Conservation (phyloP, 2,888 invertebrate genomes). For the Eupeodes luniger region DNA sequence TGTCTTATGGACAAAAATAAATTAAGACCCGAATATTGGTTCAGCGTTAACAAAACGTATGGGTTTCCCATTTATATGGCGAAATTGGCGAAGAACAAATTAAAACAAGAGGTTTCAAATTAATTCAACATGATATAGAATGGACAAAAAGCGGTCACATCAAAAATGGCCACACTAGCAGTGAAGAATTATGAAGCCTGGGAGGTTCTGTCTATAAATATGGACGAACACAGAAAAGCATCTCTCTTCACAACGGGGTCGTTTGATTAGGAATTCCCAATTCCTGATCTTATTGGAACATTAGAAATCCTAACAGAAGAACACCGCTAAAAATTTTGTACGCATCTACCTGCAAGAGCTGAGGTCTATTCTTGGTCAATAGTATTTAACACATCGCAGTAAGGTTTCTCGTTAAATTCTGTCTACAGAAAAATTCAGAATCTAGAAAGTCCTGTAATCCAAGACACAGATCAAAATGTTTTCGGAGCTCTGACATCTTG, state of each 20-base stretch:
- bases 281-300: conserved; percentile 95
- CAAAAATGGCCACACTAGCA: conserved; percentile 86
- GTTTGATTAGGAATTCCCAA: conserved; percentile 93
- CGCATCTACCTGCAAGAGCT: conserved; percentile 96
- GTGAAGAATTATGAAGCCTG: conserved; percentile 93
- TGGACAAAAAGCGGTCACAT: conserved; percentile 89
- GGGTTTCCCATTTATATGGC: conserved; percentile 98
- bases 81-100: conserved; percentile 92
- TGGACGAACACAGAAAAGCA: conserved; percentile 93
- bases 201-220: conserved; percentile 97
- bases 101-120: conserved; percentile 90
- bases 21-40: too few species aligned
- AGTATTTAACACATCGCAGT: conserved; percentile 97
- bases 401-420: conserved; percentile 98
- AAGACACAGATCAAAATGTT: conserved; percentile 96
- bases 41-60: too few species aligned
- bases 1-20: conserved; percentile 85
- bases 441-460: conserved; percentile 96
- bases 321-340: conserved; percentile 93
- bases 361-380: conserved; percentile 98
- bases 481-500: conserved; percentile 98
- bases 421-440: conserved; percentile 98
- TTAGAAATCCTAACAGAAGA: conserved; percentile 96
- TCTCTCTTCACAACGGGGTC: conserved; percentile 89
- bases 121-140: conserved; percentile 95